A percentile compares a stretch with the other conserved stretches of the same genome.
Conservation (phyloP, 2,797 vertebrate species). For the Ctenochaetus hawaiiensis region DNA sequence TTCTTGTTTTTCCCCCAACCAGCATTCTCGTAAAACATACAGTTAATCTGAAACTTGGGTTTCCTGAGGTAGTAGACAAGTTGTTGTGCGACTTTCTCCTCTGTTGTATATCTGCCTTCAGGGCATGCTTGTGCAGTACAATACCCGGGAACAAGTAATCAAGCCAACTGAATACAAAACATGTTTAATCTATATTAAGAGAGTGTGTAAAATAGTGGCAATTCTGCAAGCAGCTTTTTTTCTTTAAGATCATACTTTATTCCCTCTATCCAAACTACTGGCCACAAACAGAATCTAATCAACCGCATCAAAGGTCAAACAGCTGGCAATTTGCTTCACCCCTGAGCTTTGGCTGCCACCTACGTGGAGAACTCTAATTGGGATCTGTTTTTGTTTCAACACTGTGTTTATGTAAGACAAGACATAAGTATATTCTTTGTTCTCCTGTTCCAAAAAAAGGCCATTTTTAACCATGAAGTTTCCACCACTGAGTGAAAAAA, state of each 20-base stretch:
- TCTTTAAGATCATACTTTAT: conserved; percentile 5
- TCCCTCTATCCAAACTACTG: not conserved
- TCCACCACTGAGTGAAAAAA: not conserved
- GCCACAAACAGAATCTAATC: conserved; percentile 25
- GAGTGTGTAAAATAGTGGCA: not conserved
- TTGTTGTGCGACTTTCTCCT: not conserved
- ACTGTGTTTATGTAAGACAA: conserved; percentile 19
- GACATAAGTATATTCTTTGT: conserved; percentile 1
- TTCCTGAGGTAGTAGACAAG: not conserved
- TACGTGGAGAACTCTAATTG: conserved; percentile 16
- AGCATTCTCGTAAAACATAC: not conserved
- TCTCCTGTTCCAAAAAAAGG: not conserved
- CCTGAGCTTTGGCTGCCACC: conserved; percentile 22
- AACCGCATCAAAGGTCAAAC: conserved; percentile 22
- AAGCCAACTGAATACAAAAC: conserved; percentile 8
- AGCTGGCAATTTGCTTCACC: conserved; percentile 28
- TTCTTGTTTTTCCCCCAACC: not conserved
- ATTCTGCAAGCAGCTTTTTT: conserved; percentile 7
- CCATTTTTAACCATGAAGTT: conserved; percentile 19
- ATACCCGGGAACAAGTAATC: conserved; percentile 1
- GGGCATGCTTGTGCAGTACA: not conserved
- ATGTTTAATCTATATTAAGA: conserved; percentile 32
- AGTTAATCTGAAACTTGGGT: not conserved
- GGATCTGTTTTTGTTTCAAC: conserved; percentile 21
- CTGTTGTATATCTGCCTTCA: not conserved